These are phyloP conservation scores for Stomatorhinus ivindoensis DNA, from an alignment of 2,113 vertebrate genomes.

Conservation along the genomic window DNA sequence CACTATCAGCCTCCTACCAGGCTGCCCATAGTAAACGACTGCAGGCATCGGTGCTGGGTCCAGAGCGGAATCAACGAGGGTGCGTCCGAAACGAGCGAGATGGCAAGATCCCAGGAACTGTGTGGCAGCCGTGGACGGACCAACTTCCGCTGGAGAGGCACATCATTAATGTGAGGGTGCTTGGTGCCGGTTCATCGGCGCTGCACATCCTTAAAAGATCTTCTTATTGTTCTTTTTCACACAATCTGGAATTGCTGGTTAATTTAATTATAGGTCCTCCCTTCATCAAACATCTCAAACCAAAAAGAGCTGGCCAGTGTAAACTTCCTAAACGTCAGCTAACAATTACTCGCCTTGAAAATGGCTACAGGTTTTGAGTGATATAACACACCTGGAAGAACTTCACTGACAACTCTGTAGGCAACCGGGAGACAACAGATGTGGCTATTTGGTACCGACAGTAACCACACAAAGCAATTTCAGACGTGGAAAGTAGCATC, in stretches of 20 bases:
- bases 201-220: neutral
- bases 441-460: neutral
- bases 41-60: neutral
- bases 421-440: neutral
- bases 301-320: neutral
- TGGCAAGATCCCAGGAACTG: neutral
- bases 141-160: neutral
- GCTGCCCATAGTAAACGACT: neutral
- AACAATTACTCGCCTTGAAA: neutral
- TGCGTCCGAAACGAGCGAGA: neutral
- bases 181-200: neutral
- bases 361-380: neutral
- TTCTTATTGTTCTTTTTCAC: neutral
- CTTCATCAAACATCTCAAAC: neutral
- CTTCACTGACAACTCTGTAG: neutral
- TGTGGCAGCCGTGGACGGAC: neutral
- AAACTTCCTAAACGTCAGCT: neutral
- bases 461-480: neutral
- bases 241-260: neutral
- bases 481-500: neutral
- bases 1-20: neutral
- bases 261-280: neutral
- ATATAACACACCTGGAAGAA: neutral
- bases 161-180: neutral
- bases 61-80: neutral